phyloP scores from a whole-genome alignment of 2,888 invertebrate genomes.

The Mechanitis messenoides region DNA sequence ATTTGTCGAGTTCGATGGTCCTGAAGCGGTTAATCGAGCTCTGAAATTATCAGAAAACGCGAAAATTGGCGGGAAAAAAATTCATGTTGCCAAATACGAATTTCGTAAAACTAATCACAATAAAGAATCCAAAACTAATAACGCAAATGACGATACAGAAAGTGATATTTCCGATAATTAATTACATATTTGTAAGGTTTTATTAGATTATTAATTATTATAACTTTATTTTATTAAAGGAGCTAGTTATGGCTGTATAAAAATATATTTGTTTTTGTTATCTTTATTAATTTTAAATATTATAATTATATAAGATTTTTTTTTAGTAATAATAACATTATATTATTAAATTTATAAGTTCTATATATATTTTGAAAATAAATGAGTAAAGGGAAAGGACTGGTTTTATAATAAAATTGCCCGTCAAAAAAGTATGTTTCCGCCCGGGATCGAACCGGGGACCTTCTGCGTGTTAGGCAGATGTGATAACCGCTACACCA shows the following conservation, averaged over 20 bases:
- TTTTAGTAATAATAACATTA: neutral
- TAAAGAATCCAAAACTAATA: slow-evolving; percentile 19
- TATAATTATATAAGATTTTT: neutral
- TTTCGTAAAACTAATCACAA: slow-evolving; percentile 34
- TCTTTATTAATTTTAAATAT: slow-evolving; percentile 8
- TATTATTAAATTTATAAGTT: slow-evolving; percentile 1
- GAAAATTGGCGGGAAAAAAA: slow-evolving; percentile 52
- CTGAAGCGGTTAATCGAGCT: slow-evolving; percentile 50
- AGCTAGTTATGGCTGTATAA: neutral
- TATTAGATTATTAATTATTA: slow-evolving; percentile 1
- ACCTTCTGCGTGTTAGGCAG: slow-evolving; percentile 95
- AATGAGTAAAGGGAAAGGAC: neutral
- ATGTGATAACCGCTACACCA: slow-evolving; percentile 92
- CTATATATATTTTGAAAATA: neutral
- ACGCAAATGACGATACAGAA: slow-evolving; percentile 1
- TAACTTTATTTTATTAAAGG: slow-evolving; percentile 5
- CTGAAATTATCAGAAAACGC: slow-evolving; percentile 39
- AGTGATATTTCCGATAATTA: slow-evolving; percentile 19
- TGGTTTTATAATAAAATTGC: neutral
- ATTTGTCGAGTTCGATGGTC: slow-evolving; percentile 61
- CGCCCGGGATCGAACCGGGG: slow-evolving; percentile 94
- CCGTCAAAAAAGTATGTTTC: slow-evolving; percentile 75
- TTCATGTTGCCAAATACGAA: slow-evolving; percentile 48
- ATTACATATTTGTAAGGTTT: slow-evolving; percentile 3
- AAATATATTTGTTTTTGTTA: neutral